Base-by-base conservation (phyloP, 2,113 vertebrate species). In the Crotalus horridus region DNA sequence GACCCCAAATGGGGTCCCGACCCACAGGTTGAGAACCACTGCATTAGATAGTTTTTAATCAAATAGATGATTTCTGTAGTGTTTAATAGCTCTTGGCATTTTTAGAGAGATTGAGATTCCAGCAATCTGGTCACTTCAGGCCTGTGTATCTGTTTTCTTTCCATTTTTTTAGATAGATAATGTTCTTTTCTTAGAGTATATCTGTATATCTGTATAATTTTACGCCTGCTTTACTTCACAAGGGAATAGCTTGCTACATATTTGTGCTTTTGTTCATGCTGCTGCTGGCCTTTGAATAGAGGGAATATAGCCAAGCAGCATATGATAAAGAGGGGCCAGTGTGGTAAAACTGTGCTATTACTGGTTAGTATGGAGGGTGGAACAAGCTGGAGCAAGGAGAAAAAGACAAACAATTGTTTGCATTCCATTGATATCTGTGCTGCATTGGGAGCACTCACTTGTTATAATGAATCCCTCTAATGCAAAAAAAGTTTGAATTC, bases 281-380 rank as follows among this genome's bases (percentile, higher is more conserved):
- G 20, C 20, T 23, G 43, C 51, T 93, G 56, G 87, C 91, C 17
- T 95, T 93, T 94, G 88, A 54, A 91, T 95, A 81, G 69, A 96
- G 95, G 91, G 86, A 95, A 33, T 88, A 59, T 29, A 90, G 46
- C 93, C 93, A 95, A 92, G 81, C 92, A 74, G 53, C 89, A 48
- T 55, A 33, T 81, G 93, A 3, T 94, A 54, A 54, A 91, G 61
- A 29, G 89, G 2, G 11, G 11, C 23, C 29, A 59, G 13, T 1
- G 87, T 87, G 23, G 89, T 94, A 69, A 86, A 89, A 59, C 43
- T 95, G 13, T 90, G 6, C 0, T 59, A 86, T 90, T 93, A 90
- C 74, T 43, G 48, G 69, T 89, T 93, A 86, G 43, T 88, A 13
- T 87, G 54, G 1, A 85, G 33, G 94, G 26, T 29, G 91, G 93